These are phyloP conservation scores for Eledona agricola DNA, from an alignment of 2,888 invertebrate species.

Conservation along the genomic window DNA sequence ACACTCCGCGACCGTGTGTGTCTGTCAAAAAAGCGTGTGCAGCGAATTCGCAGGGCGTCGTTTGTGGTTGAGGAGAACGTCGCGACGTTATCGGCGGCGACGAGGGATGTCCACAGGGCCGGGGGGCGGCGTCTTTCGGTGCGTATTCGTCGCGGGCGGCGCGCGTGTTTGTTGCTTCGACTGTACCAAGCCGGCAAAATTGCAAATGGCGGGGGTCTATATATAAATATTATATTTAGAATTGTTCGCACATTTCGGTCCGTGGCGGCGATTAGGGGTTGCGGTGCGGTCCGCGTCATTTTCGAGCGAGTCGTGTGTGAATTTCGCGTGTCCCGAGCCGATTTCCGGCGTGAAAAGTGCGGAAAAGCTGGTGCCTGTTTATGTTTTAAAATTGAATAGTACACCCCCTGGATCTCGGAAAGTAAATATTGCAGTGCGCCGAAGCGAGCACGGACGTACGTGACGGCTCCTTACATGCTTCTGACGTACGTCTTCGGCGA, in stretches of 20 bases:
- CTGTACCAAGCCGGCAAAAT: constrained; percentile 58
- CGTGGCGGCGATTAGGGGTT: constrained; percentile 19
- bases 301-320: constrained; percentile 32
- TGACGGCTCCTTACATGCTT: constrained; percentile 50
- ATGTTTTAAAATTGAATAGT: constrained; percentile 55
- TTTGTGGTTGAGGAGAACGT: constrained; percentile 3
- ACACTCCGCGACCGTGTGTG: constrained; percentile 42
- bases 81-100: constrained; percentile 5
- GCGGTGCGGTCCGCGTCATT: constrained; percentile 1
- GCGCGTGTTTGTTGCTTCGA: constrained; percentile 42
- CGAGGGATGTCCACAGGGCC: constrained; percentile 3
- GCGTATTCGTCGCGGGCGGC: constrained; percentile 13
- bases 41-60: constrained; percentile 15
- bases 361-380: constrained; percentile 50
- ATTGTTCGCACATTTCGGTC: constrained; percentile 52
- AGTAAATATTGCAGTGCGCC: constrained; percentile 58
- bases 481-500: constrained; percentile 53
- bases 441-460: constrained; percentile 54
- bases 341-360: constrained; percentile 9
- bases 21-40: constrained; percentile 23
- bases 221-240: constrained; percentile 62
- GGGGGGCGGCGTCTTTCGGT: constrained; percentile 3
- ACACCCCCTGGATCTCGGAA: constrained; percentile 58
- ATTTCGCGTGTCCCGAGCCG: constrained; percentile 37
- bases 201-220: constrained; percentile 62